These are phyloP conservation scores for Catagonus wagneri DNA, from an alignment of 2,113 vertebrate species.

Conservation along the genomic window DNA sequence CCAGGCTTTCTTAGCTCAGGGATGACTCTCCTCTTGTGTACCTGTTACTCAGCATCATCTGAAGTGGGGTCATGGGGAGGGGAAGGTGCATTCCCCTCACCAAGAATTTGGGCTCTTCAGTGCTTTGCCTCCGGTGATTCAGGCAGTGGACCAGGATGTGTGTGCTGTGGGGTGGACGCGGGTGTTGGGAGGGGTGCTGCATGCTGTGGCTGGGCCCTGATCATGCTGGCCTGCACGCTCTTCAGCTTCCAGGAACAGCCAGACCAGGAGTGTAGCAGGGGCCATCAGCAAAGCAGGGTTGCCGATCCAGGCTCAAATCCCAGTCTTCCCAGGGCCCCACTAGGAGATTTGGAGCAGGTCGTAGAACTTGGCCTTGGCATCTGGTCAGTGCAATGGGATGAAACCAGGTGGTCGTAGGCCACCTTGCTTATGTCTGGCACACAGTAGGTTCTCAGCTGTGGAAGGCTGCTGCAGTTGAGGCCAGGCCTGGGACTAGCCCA, in stretches of 20 bases:
- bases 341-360: not conserved
- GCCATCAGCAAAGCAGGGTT: not conserved
- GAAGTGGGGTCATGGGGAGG: not conserved
- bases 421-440: not conserved
- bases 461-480: not conserved
- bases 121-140: not conserved
- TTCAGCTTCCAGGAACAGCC: not conserved
- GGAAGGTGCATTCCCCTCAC: not conserved
- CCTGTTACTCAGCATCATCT: not conserved
- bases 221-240: too few species aligned
- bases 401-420: not conserved
- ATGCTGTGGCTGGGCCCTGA: not conserved
- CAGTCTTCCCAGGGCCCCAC: not conserved
- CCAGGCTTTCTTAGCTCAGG: not conserved
- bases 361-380: not conserved
- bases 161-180: fast-evolving
- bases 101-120: not conserved
- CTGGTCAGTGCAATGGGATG: not conserved
- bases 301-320: not conserved
- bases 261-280: not conserved
- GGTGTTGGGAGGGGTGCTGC: not conserved
- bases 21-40: not conserved
- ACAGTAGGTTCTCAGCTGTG: not conserved
- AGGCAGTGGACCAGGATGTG: not conserved
- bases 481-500: not conserved